Percentiles rank a stretch among this genome's conserved stretches.
Conservation (phyloP, 1,140 invertebrate genomes). For the Hydropsyche tenuis region DNA sequence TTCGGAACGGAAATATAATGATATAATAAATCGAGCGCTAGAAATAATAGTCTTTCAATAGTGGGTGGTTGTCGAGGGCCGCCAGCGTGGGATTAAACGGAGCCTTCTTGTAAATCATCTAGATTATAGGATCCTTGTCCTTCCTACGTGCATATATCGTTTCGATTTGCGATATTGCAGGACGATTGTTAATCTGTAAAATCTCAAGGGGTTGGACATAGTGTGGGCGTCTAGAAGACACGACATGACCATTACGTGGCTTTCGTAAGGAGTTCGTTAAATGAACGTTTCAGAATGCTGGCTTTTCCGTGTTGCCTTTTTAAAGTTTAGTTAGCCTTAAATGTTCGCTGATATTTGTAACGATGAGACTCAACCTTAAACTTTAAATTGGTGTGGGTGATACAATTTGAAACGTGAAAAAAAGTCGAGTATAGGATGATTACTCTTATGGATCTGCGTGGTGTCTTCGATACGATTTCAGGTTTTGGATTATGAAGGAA, state of each 20-base stretch:
- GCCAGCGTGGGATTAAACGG: neutral
- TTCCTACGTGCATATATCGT: slow-evolving; percentile 4
- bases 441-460: neutral
- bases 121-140: slow-evolving; percentile 4
- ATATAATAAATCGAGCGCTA: slow-evolving; percentile 8
- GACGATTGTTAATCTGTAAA: neutral
- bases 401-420: neutral
- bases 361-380: slow-evolving; percentile 21
- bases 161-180: neutral
- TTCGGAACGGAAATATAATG: neutral
- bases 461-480: slow-evolving; percentile 17
- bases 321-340: too few relatives aligned
- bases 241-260: too few relatives aligned
- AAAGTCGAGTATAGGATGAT: neutral
- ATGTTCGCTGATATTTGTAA: too few relatives aligned
- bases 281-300: too few relatives aligned
- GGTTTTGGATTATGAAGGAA: slow-evolving; percentile 1
- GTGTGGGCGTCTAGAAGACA: too few relatives aligned
- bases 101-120: slow-evolving; percentile 13
- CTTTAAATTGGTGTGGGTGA: slow-evolving; percentile 21
- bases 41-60: neutral
- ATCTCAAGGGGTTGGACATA: too few relatives aligned
- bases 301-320: too few relatives aligned
- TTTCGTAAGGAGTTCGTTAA: too few relatives aligned
- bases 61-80: slow-evolving; percentile 14